phyloP scores from a whole-genome alignment of 2,888 invertebrate species.

The Octonoba sinensis region DNA sequence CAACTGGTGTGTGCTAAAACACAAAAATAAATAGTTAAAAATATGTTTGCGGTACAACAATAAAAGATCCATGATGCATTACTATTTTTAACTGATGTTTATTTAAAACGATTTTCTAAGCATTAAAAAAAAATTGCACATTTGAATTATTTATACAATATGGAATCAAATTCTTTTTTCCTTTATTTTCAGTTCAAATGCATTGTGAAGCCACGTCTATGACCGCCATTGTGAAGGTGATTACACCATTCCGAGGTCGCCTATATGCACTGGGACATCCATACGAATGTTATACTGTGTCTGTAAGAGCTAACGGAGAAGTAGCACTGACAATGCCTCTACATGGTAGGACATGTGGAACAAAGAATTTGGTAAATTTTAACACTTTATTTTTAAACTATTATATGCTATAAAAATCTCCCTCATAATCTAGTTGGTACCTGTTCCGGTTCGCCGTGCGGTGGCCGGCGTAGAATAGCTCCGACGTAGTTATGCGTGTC shows the following conservation, averaged over 20 bases:
- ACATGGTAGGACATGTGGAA: slow-evolving; percentile 66
- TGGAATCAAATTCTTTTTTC: no score
- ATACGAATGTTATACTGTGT: slow-evolving; percentile 63
- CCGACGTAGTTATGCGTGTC: no score
- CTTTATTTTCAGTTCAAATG: slow-evolving; percentile 64
- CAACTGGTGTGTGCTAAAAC: no score
- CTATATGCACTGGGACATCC: slow-evolving; percentile 66
- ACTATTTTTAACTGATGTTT: no score
- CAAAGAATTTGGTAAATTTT: slow-evolving; percentile 64
- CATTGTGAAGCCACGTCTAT: slow-evolving; percentile 66
- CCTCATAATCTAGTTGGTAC: slow-evolving; percentile 4
- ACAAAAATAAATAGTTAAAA: no score
- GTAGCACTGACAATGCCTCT: slow-evolving; percentile 66
- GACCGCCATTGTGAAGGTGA: slow-evolving; percentile 66
- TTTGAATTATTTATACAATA: no score
- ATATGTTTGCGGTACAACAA: no score
- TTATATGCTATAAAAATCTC: background rate
- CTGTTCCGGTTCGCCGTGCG: no score
- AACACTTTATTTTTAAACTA: background rate
- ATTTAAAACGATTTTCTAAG: no score
- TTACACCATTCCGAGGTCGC: slow-evolving; percentile 65
- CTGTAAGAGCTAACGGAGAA: slow-evolving; percentile 50
- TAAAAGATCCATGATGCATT: no score
- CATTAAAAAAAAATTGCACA: no score
- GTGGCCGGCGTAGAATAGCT: no score